Evolutionary conservation across 2,797 vertebrate species (phyloP).

Genomic region (Danio aesculapii): DNA sequence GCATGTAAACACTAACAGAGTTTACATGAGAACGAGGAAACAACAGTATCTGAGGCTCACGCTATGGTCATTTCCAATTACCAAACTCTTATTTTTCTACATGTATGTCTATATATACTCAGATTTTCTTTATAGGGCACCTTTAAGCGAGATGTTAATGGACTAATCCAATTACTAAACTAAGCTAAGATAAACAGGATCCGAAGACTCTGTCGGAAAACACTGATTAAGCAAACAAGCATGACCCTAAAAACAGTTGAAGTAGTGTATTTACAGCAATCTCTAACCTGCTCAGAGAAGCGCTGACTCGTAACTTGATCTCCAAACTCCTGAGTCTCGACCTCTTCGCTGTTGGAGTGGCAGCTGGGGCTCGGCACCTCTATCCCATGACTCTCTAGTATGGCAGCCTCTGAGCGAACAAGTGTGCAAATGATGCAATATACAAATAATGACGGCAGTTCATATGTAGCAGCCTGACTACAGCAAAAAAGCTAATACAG

Average conservation of each 20-base stretch:
- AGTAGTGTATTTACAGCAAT: neutral
- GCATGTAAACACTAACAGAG: too few relatives aligned
- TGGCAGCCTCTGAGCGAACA: slow-evolving; percentile 80
- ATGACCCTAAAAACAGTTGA: neutral
- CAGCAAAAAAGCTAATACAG: neutral
- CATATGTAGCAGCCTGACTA: neutral
- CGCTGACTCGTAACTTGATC: slow-evolving; percentile 81
- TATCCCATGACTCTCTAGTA: slow-evolving; percentile 86
- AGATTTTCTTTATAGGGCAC: too few relatives aligned
- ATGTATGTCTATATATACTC: too few relatives aligned
- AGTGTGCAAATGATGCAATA: neutral
- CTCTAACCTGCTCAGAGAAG: slow-evolving; percentile 76
- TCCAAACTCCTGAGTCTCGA: slow-evolving; percentile 80
- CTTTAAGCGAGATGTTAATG: too few relatives aligned
- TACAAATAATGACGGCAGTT: neutral
- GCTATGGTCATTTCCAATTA: too few relatives aligned
- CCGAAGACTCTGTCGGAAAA: too few relatives aligned
- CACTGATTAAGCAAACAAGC: neutral
- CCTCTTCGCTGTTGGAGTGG: slow-evolving; percentile 84
- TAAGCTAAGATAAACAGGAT: too few relatives aligned
- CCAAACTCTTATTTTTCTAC: too few relatives aligned
- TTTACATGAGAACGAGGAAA: too few relatives aligned
- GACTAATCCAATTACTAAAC: too few relatives aligned
- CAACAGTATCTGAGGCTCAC: too few relatives aligned
- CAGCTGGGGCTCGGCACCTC: slow-evolving; percentile 85